Base-by-base conservation (phyloP, 2,113 vertebrate species). In the Theropithecus gelada region DNA sequence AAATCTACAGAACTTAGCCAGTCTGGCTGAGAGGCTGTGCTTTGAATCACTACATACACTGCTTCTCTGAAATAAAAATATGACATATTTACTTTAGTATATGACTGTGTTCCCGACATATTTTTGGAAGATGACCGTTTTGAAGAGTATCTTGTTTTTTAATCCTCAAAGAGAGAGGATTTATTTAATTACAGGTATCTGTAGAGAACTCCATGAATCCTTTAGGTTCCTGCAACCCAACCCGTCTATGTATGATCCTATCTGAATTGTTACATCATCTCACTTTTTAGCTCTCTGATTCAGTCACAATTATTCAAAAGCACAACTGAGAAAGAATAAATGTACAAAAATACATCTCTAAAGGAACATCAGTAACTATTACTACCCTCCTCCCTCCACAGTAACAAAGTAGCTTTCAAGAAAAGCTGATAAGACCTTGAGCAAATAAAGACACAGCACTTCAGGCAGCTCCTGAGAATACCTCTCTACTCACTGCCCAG, bases 221-320 rank as follows among this genome's bases (percentile, higher is more conserved):
- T 90, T 80, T 1, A 9, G 40, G 23, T 79, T 68, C 50, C 18
- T 27, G 68, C 8, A 11, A 6, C 23, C 23, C 32, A 70, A 2
- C 2, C 35, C 25, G 1, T 50, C 20, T 10, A 3, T 6, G 3
- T n/a, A 5, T 25, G 38, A 72, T 18, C 48, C 1, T 32, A 8
- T 9, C 14, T 13, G 23, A 25, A 61, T 14, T 13, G 8, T 48
- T 13, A 14, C 0, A 7, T 13, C 7, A 16, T 45, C 8, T 50
- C 14, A 14, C 18, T 79, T 61, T 72, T 40, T 13, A 38, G 30
- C 38, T 25, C 17, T 50, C 43, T 57, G 14, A 64, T 11, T 86
- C 30, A 48, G 55, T 73, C 59, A 40, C 23, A 27, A 27, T 4
- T 35, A 55, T 35, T 82, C 40, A 38, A 92, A 87, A 70, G 14